A percentile compares a stretch with the other conserved stretches of the same genome.
These are phyloP conservation scores for Vimba vimba DNA, from an alignment of 2,113 vertebrate species.

Conservation along the genomic window DNA sequence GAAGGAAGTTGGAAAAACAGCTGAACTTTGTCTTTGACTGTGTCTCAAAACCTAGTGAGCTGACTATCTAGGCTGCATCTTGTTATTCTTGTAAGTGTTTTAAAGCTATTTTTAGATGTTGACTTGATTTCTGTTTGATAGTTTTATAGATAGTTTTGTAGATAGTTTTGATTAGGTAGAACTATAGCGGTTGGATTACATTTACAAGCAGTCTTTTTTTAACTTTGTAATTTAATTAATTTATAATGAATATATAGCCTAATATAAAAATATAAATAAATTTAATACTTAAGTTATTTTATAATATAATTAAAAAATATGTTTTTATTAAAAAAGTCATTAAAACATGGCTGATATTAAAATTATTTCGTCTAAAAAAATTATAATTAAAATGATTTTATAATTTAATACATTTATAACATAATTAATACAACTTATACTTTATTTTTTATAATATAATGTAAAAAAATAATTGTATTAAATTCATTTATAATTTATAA, in stretches of 20 bases:
- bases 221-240: not conserved
- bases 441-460: too few relatives aligned
- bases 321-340: not conserved
- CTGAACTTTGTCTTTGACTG: slow-evolving; percentile 13
- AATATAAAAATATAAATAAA: not conserved
- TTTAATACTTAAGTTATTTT: not conserved
- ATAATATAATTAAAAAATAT: not conserved
- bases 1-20: not conserved
- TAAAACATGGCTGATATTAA: not conserved
- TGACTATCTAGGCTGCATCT: slow-evolving; percentile 14
- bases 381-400: not conserved
- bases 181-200: not conserved
- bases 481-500: too few relatives aligned
- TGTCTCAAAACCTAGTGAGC: not conserved
- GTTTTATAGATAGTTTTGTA: too few relatives aligned
- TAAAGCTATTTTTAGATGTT: not conserved
- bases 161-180: not conserved
- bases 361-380: not conserved
- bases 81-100: slow-evolving; percentile 5
- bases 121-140: not conserved
- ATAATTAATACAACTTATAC: too few relatives aligned
- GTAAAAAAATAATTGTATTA: too few relatives aligned
- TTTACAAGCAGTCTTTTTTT: not conserved
- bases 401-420: not conserved
- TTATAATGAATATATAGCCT: not conserved